phyloP scores from a whole-genome alignment of 1,140 invertebrate genomes.

The Diorhabda sublineata region DNA sequence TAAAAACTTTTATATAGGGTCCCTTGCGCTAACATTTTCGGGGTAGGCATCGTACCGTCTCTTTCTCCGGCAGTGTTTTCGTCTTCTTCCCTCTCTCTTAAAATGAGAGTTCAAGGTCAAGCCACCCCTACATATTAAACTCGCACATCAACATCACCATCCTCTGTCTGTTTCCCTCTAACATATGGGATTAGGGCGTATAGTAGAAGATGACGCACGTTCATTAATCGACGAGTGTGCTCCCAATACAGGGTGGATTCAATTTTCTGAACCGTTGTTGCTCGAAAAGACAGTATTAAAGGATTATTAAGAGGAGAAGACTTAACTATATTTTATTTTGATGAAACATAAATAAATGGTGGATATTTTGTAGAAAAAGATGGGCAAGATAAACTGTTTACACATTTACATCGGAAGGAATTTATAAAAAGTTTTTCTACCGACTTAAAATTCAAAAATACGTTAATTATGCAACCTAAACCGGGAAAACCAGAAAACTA shows the following conservation, averaged over 20 bases:
- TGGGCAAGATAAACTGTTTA: too few species aligned
- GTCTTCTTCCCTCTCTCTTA: constrained; percentile 4
- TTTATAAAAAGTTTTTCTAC: too few species aligned
- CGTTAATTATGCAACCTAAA: too few species aligned
- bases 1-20: background rate
- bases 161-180: constrained; percentile 5
- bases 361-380: too few species aligned
- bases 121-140: constrained; percentile 28
- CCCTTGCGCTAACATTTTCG: constrained; percentile 13
- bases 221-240: constrained; percentile 25
- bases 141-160: constrained; percentile 2
- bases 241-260: constrained; percentile 4
- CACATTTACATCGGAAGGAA: too few species aligned
- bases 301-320: too few species aligned
- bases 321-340: too few species aligned
- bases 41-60: constrained; percentile 13
- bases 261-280: background rate
- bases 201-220: constrained; percentile 8
- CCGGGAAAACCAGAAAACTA: too few species aligned
- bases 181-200: constrained; percentile 1
- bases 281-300: background rate
- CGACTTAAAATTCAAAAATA: too few species aligned
- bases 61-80: constrained; percentile 1
- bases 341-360: too few species aligned
- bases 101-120: constrained; percentile 27